Evolutionary conservation across 2,888 invertebrate genomes (phyloP).

Genomic region (Limnephilus auricula): DNA sequence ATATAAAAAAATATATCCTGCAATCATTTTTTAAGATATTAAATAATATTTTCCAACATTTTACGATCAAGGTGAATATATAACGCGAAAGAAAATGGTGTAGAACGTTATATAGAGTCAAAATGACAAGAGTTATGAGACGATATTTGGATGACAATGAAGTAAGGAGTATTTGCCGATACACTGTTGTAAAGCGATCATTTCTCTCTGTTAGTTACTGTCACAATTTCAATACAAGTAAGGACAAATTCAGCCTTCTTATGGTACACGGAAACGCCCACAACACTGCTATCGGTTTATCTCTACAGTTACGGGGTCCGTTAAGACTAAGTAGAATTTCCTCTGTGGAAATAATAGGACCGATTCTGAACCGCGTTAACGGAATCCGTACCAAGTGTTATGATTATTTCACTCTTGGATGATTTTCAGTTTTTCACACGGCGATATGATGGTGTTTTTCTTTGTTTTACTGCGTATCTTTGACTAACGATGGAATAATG

Average conservation of each 20-base stretch:
- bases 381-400: not conserved
- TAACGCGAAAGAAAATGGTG: no score
- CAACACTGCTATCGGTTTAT: not conserved
- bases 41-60: no score
- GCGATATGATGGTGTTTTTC: not conserved
- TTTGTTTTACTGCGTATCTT: not conserved
- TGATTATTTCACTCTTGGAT: not conserved
- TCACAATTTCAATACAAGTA: no score
- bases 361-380: not conserved
- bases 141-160: no score
- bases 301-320: not conserved
- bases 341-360: not conserved
- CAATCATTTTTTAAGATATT: no score
- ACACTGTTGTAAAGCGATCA: no score
- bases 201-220: no score
- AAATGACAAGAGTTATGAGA: no score
- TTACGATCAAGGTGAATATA: no score
- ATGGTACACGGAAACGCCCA: not conserved
- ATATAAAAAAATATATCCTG: no score
- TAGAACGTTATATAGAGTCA: no score
- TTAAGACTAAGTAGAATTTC: not conserved
- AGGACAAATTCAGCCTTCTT: not conserved
- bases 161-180: no score
- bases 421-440: not conserved
- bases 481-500: not conserved